Percentiles rank a stretch among this genome's conserved stretches.
Evolutionary conservation across 2,113 vertebrate species (phyloP).

Genomic region (Corythoichthys intestinalis): DNA sequence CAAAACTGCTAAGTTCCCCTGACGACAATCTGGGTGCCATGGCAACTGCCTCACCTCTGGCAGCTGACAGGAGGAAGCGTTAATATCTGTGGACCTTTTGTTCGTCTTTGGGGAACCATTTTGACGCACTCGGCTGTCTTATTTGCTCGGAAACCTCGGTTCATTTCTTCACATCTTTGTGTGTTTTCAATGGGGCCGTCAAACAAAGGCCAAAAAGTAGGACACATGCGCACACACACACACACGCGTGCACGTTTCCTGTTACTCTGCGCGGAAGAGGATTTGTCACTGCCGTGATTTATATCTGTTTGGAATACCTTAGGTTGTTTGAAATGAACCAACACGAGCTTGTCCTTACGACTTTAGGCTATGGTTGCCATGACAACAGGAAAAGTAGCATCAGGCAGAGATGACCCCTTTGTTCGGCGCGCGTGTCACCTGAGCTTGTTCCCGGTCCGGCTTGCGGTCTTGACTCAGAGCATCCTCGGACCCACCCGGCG

Average conservation of each 20-base stretch:
- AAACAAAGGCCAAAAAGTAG: slow-evolving; percentile 50
- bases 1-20: background rate
- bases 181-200: slow-evolving; percentile 18
- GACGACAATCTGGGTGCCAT: background rate
- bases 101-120: background rate
- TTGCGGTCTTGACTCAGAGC: slow-evolving; percentile 12
- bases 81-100: background rate
- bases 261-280: slow-evolving; percentile 17
- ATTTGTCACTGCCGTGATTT: slow-evolving; percentile 18
- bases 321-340: background rate
- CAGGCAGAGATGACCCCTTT: slow-evolving; percentile 20
- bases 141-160: background rate
- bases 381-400: slow-evolving; percentile 40
- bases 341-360: slow-evolving; percentile 10
- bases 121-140: background rate
- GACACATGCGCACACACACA: slow-evolving; percentile 19
- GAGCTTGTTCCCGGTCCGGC: slow-evolving; percentile 24
- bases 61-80: slow-evolving; percentile 12
- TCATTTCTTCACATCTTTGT: slow-evolving; percentile 7
- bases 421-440: slow-evolving; percentile 45
- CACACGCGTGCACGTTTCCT: slow-evolving; percentile 1
- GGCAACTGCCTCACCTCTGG: background rate
- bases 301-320: background rate
- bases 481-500: background rate
- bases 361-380: slow-evolving; percentile 50